Evolutionary conservation across 2,797 vertebrate species (phyloP).

Genomic region (Myotis findleyi): DNA sequence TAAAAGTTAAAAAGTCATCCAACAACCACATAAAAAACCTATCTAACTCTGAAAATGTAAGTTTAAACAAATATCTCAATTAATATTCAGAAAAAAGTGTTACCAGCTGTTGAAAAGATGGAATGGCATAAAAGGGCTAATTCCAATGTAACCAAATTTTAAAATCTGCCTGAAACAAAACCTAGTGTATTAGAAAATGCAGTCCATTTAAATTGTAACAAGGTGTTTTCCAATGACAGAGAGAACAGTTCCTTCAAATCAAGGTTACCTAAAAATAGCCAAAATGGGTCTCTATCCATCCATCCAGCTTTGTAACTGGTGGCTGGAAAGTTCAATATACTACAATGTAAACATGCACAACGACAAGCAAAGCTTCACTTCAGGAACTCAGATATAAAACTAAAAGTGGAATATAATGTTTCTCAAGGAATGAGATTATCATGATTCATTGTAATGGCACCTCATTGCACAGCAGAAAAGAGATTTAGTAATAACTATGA

Average conservation of each 20-base stretch:
- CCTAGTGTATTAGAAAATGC: constrained; percentile 13
- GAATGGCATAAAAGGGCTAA: constrained; percentile 23
- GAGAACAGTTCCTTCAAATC: constrained; percentile 36
- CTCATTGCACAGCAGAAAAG: neutral
- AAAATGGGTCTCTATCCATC: neutral
- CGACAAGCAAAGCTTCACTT: constrained; percentile 26
- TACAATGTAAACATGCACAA: constrained; percentile 12
- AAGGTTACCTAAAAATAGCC: constrained; percentile 34
- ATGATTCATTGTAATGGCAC: neutral
- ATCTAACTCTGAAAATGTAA: constrained; percentile 42
- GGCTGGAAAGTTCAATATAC: neutral
- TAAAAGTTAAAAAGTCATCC: constrained; percentile 7
- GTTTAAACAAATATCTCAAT: neutral
- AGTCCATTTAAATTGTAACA: neutral
- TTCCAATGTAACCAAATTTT: neutral
- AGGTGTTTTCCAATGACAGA: constrained; percentile 34
- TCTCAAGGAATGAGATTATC: constrained; percentile 10
- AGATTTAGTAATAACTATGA: constrained; percentile 22
- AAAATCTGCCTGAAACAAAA: constrained; percentile 53
- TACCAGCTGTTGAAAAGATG: constrained; percentile 8
- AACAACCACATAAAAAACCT: neutral
- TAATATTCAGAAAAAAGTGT: constrained; percentile 12
- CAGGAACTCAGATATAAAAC: constrained; percentile 47
- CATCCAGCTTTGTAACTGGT: neutral
- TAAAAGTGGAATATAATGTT: neutral